Evolutionary conservation across 1,140 invertebrate species (phyloP).

Genomic region (Trissolcus basalis): DNA sequence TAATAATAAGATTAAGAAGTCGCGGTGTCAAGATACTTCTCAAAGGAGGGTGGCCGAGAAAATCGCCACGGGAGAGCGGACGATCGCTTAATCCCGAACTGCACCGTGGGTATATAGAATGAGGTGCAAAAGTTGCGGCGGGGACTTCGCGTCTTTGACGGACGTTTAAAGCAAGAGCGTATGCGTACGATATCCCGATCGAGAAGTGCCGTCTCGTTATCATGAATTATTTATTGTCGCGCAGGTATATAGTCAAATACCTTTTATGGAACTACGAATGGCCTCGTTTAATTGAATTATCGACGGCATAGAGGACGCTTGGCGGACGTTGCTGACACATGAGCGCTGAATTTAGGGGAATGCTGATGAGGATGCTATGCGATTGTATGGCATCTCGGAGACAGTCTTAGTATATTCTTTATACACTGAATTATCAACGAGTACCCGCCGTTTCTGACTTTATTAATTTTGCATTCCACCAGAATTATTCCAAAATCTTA

Average conservation of each 20-base stretch:
- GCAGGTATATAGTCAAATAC: conserved; percentile 37
- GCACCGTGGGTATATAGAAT: conserved; percentile 18
- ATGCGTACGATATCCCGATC: conserved; percentile 34
- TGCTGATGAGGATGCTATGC: conserved; percentile 33
- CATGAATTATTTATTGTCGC: conserved; percentile 52
- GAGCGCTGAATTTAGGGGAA: conserved; percentile 47
- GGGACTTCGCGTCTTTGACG: conserved; percentile 28
- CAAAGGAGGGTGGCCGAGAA: conserved; percentile 23
- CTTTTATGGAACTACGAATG: conserved; percentile 44
- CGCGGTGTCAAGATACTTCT: conserved; percentile 16
- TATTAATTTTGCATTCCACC: neutral
- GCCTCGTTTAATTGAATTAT: conserved; percentile 55
- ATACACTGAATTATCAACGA: conserved; percentile 8
- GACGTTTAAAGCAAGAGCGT: conserved; percentile 18
- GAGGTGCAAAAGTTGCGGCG: conserved; percentile 36
- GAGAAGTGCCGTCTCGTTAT: conserved; percentile 43
- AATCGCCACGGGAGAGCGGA: conserved; percentile 30
- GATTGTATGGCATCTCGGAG: conserved; percentile 22
- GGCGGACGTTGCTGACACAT: conserved; percentile 35
- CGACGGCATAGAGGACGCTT: conserved; percentile 28
- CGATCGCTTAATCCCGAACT: conserved; percentile 44
- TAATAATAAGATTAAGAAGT: conserved; percentile 51
- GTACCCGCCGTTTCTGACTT: conserved; percentile 16
- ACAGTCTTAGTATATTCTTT: neutral
- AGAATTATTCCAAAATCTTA: too few relatives aligned